A percentile compares a stretch with the other conserved stretches of the same genome.
Conservation (phyloP, 2,113 vertebrate species). For the Halcyon senegalensis region DNA sequence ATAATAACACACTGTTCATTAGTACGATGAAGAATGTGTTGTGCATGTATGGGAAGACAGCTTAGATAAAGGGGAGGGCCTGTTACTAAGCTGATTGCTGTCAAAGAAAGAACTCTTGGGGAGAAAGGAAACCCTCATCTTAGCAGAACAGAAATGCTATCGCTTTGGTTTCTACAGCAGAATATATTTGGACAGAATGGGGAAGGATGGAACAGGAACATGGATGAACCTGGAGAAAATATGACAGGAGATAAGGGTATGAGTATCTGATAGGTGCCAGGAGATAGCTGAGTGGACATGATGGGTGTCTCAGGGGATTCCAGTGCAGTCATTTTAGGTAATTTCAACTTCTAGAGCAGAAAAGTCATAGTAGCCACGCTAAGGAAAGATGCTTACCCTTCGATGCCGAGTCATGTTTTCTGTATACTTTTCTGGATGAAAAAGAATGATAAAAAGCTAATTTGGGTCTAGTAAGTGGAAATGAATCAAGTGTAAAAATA, state of each 20-base stretch:
- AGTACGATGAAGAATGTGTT: background rate
- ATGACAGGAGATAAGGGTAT: background rate
- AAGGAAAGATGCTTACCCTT: background rate
- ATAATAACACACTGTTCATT: background rate
- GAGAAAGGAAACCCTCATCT: background rate
- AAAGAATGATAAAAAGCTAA: background rate
- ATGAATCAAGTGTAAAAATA: background rate
- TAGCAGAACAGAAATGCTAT: background rate
- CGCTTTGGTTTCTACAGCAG: background rate
- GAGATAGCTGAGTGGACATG: background rate
- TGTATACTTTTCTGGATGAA: background rate
- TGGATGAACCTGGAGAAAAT: background rate
- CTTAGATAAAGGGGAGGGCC: background rate
- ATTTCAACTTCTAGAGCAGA: background rate
- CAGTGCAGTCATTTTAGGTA: background rate
- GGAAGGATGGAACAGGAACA: background rate
- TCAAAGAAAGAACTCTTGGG: background rate
- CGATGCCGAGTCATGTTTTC: background rate
- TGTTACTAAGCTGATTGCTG: background rate
- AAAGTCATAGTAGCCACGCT: background rate
- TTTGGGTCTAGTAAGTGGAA: background rate
- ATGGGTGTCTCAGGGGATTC: background rate
- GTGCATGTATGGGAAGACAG: background rate
- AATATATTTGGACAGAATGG: background rate
- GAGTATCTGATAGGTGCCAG: background rate